Evolutionary conservation across 2,113 vertebrate species (phyloP).

Genomic region (Argyrosomus japonicus): DNA sequence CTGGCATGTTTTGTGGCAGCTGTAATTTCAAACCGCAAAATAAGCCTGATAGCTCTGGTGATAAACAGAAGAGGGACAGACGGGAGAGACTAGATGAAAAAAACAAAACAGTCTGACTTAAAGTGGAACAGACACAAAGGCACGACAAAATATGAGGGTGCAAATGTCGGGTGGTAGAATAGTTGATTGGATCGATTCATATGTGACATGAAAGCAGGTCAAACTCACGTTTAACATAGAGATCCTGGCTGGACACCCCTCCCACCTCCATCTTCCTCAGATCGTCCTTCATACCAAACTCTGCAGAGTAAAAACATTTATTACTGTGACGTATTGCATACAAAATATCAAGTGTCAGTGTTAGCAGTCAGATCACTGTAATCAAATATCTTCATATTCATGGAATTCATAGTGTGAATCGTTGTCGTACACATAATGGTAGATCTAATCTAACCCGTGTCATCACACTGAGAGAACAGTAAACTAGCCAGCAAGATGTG

Average conservation of each 20-base stretch:
- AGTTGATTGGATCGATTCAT: not conserved
- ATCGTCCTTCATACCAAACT: slow-evolving; percentile 95
- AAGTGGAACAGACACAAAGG: not conserved
- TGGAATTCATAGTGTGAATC: not conserved
- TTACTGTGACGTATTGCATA: not conserved
- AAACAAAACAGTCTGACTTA: not conserved
- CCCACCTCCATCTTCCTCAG: slow-evolving; percentile 91
- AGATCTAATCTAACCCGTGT: not conserved
- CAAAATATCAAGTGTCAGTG: no score
- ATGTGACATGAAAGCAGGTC: not conserved
- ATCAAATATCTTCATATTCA: not conserved
- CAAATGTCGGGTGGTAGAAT: not conserved
- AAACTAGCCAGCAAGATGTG: not conserved
- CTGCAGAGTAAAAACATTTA: slow-evolving; percentile 81
- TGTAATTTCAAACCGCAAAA: not conserved
- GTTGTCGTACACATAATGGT: not conserved
- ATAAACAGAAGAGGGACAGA: slow-evolving; percentile 13
- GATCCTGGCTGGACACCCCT: slow-evolving; percentile 91
- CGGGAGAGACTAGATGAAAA: not conserved
- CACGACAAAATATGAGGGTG: not conserved
- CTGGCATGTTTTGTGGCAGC: not conserved
- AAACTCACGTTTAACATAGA: slow-evolving; percentile 96
- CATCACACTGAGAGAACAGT: not conserved
- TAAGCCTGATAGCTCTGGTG: not conserved
- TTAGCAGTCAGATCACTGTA: not conserved